Evolutionary conservation across 1,140 invertebrate genomes (phyloP).

Genomic region (Octopus sinensis): DNA sequence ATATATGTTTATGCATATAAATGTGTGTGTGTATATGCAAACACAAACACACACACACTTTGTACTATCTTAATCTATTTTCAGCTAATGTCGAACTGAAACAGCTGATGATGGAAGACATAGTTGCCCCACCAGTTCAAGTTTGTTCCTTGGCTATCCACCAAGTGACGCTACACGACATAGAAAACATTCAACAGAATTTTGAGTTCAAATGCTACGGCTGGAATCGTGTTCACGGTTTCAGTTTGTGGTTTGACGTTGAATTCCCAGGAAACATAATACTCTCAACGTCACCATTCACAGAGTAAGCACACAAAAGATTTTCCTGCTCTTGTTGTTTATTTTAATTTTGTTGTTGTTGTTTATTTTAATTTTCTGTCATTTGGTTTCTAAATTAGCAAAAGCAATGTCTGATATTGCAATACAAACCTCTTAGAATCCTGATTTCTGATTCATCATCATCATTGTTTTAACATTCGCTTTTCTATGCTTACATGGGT

Average conservation of each 20-base stretch:
- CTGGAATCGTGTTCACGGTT: conserved; percentile 6
- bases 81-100: neutral
- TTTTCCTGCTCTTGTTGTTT: too few species aligned
- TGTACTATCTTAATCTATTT: neutral
- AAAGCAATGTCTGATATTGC: too few species aligned
- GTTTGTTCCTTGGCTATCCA: neutral
- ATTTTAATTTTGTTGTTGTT: too few species aligned
- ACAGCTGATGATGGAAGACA: conserved; percentile 1
- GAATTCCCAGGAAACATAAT: neutral
- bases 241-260: conserved; percentile 3
- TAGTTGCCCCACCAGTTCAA: neutral
- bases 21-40: too few species aligned
- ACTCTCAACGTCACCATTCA: neutral
- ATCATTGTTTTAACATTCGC: too few species aligned
- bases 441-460: too few species aligned
- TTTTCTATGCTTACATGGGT: too few species aligned
- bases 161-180: neutral
- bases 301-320: neutral
- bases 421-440: too few species aligned
- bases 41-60: too few species aligned
- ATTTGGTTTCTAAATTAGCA: too few species aligned
- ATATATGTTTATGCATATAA: too few species aligned
- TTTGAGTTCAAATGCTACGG: neutral
- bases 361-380: too few species aligned
- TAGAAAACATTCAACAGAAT: neutral